Evolutionary conservation across 2,888 invertebrate species (phyloP).

Genomic region (Apamea crenata): DNA sequence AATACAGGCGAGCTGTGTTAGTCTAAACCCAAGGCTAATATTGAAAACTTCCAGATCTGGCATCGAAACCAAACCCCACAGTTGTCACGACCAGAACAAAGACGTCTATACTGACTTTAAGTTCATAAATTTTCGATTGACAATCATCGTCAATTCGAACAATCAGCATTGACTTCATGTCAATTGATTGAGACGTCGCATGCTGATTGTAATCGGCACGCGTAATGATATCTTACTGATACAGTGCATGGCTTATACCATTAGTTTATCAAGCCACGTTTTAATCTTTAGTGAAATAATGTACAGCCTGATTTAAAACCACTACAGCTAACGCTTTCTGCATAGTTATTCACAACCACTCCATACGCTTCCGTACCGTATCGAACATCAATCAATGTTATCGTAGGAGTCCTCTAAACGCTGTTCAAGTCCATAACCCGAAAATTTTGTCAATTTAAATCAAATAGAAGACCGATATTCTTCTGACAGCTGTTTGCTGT

Average conservation of each 20-base stretch:
- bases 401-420: neutral
- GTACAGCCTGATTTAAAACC: no score
- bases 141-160: conserved; percentile 8
- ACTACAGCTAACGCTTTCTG: no score
- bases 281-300: no score
- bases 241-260: neutral
- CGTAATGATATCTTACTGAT: neutral
- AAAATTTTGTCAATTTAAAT: neutral
- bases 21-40: neutral
- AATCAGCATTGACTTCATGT: neutral
- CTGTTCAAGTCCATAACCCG: neutral
- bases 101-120: no score
- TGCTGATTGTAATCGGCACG: neutral
- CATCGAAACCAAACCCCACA: neutral
- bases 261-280: no score
- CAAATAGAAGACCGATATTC: neutral
- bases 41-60: neutral
- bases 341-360: neutral
- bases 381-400: neutral
- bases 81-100: neutral
- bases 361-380: neutral
- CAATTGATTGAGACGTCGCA: conserved; percentile 2
- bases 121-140: neutral
- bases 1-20: no score
- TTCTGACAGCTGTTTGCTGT: neutral